These are phyloP conservation scores for Novumbra hubbsi DNA, from an alignment of 2,797 vertebrate genomes.

Conservation along the genomic window DNA sequence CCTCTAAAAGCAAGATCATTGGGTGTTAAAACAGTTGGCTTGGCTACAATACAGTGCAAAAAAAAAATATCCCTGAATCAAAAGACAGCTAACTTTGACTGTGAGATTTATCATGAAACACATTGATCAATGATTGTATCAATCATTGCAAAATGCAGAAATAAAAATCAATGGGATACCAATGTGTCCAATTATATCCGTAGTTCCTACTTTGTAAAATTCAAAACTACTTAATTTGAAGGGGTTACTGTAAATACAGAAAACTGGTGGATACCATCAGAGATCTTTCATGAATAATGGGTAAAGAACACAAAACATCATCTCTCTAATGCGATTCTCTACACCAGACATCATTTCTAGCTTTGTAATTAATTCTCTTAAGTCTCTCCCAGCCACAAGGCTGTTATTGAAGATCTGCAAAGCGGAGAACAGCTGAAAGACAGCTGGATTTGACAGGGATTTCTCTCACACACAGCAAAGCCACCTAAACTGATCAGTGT, in stretches of 20 bases:
- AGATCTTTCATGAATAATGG: neutral
- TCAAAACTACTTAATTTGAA: conserved; percentile 7
- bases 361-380: neutral
- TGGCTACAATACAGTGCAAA: too few species aligned
- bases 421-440: neutral
- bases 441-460: conserved; percentile 30
- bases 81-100: neutral
- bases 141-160: conserved; percentile 5
- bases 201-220: conserved; percentile 13
- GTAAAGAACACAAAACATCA: neutral
- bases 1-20: too few species aligned
- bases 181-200: conserved; percentile 10
- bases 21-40: too few species aligned
- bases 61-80: conserved; percentile 1
- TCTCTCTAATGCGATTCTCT: neutral
- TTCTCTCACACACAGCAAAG: conserved; percentile 23
- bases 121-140: conserved; percentile 18
- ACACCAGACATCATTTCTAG: neutral
- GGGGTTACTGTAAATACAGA: neutral
- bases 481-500: conserved; percentile 5
- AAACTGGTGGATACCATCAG: neutral
- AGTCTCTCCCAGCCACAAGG: neutral
- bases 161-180: conserved; percentile 21
- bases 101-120: conserved; percentile 2
- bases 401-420: neutral